phyloP scores from a whole-genome alignment of 2,888 invertebrate genomes.

The Lasioglossum villosulum region DNA sequence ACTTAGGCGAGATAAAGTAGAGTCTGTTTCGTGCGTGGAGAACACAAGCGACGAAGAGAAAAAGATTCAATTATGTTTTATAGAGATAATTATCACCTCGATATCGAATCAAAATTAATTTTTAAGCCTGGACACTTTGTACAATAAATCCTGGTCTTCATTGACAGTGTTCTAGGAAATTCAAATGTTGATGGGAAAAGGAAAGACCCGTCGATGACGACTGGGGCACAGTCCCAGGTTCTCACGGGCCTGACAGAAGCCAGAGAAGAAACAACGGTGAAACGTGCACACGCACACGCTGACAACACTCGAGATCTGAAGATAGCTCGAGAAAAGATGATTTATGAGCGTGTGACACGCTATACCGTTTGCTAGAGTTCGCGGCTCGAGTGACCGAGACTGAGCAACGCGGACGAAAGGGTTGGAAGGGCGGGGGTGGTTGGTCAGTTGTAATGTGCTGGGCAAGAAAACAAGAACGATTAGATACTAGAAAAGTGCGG shows the following conservation, averaged over 20 bases:
- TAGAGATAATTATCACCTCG: neutral
- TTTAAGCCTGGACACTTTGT: no score
- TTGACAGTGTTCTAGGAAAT: neutral
- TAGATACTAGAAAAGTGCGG: neutral
- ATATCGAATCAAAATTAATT: neutral
- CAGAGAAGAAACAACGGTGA: slow-evolving; percentile 65
- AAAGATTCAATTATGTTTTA: neutral
- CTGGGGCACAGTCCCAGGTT: slow-evolving; percentile 9
- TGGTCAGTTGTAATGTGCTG: neutral
- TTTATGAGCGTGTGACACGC: slow-evolving; percentile 79
- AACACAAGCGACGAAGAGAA: no score
- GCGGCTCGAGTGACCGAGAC: slow-evolving; percentile 51
- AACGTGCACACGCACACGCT: slow-evolving; percentile 73
- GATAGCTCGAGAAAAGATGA: slow-evolving; percentile 79
- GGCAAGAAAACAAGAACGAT: neutral
- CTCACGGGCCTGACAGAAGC: slow-evolving; percentile 57
- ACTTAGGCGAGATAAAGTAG: no score
- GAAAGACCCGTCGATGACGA: neutral
- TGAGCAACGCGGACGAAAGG: slow-evolving; percentile 14
- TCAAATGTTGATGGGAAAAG: neutral
- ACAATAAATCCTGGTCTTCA: neutral
- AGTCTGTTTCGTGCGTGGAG: no score
- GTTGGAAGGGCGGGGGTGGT: neutral
- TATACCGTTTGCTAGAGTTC: slow-evolving; percentile 69
- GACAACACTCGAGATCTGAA: slow-evolving; percentile 75